A percentile compares a stretch with the other conserved stretches of the same genome.
Evolutionary conservation across 2,113 vertebrate genomes (phyloP).

Genomic region (Lamprotornis superbus): DNA sequence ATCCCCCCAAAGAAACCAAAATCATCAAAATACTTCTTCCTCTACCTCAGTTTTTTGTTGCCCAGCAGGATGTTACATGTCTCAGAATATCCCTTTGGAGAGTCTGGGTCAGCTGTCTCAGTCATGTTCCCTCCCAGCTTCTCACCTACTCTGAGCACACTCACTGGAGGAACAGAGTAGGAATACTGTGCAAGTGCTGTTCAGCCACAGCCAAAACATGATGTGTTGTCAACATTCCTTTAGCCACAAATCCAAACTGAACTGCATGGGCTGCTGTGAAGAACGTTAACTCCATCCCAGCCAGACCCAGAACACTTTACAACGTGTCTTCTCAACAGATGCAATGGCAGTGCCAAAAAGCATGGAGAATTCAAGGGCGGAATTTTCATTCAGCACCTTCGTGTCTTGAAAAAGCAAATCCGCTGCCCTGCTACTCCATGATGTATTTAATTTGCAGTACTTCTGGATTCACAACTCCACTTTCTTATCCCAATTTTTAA

Average conservation of each 20-base stretch:
- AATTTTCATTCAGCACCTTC: conserved; percentile 4
- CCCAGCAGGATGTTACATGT: not conserved
- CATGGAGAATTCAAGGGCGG: conserved; percentile 6
- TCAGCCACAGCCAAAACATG: conserved; percentile 6
- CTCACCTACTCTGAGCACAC: not conserved
- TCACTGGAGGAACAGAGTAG: not conserved
- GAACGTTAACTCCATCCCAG: conserved; percentile 31
- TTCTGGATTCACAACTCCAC: not conserved
- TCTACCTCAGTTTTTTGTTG: not conserved
- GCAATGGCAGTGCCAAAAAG: not conserved
- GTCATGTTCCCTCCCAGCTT: not conserved
- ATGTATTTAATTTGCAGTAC: not conserved
- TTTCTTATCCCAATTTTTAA: not conserved
- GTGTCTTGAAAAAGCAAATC: conserved; percentile 16
- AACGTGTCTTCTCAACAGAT: conserved; percentile 12
- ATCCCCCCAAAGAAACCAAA: not conserved
- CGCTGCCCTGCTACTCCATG: not conserved
- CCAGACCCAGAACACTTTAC: conserved; percentile 2
- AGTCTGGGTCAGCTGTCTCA: not conserved
- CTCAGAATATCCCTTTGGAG: not conserved
- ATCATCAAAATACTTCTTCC: not conserved
- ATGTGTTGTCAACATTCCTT: not conserved
- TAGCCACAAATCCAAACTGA: conserved; percentile 33
- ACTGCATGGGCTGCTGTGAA: not conserved
- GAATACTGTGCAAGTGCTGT: not conserved